Evolutionary conservation across 2,888 invertebrate genomes (phyloP), one percentile per base, ranked within the genome.

Genomic region (Pecten maximus): DNA sequence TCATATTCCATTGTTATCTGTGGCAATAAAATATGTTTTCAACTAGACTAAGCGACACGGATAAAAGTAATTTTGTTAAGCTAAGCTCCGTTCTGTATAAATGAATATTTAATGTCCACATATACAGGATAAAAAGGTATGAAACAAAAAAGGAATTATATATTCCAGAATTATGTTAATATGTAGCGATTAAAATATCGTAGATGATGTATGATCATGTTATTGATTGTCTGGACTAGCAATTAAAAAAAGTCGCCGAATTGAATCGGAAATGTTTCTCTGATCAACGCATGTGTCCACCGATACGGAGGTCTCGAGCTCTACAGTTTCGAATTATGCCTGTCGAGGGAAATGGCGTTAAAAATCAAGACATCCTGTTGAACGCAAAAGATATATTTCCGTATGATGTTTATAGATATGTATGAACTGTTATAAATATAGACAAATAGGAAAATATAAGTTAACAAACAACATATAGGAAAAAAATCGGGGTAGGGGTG

Each of bases 81-180:
- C 28, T 15, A 74, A n/a, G 28, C 12, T 2, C 16, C 6, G 12
- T 28, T 8, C 16, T 28, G 60, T 6, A 28, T 74, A 28, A 74
- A 74, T 74, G 74, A 74, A 74, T 74, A 74, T 74, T 23, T 74
- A 35, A 74, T 74, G 0, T 35, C 74, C 23, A 28, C 23, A 6
- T 28, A 3, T 35, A 35, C 10, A 35, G 35, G 1, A 74, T 28
- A 74, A 74, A 74, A 74, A 28, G 28, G 0, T 10, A 23, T 16
- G 35, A 74, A 74, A 74, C 74, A 74, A 35, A 74, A 74, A 74
- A 74, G 28, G 35, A 35, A 35, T 74, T 35, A 74, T 74, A 74
- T 35, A 74, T 74, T 74, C 74, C 74, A 35, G 23, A 74, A 74
- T 44, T 74, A 74, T 74, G 74, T 74, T 28, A 74, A 74, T 74